Conservation (phyloP, 64 coral and sea anemone species). For the Pocillopora damicornis region DNA sequence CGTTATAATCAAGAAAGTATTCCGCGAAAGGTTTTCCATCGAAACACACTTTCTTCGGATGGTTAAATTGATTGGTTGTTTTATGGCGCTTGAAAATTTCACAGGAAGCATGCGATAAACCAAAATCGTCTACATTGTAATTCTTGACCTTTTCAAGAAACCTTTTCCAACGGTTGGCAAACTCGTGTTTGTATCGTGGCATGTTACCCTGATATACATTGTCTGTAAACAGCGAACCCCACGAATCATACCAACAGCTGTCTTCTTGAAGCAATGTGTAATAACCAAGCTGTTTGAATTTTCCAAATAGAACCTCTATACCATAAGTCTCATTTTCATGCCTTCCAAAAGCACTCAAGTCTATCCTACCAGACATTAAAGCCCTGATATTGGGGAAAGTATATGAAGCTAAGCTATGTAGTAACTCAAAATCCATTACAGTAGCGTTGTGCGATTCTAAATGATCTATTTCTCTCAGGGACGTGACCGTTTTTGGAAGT, state of each 20-base stretch:
- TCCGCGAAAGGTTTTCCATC: conserved; percentile 56
- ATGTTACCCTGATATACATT: conserved; percentile 35
- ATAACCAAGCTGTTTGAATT: conserved; percentile 51
- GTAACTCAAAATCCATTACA: conserved; percentile 67
- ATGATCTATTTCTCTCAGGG: conserved; percentile 39
- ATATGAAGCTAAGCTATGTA: conserved; percentile 64
- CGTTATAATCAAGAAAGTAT: conserved; percentile 67
- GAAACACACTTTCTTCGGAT: conserved; percentile 65
- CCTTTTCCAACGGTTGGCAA: conserved; percentile 50
- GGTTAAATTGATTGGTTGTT: conserved; percentile 75
- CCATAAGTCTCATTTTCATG: conserved; percentile 36
- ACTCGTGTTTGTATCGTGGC: conserved; percentile 44
- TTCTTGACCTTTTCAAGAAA: conserved; percentile 36
- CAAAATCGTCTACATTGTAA: conserved; percentile 71
- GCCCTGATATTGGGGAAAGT: conserved; percentile 49
- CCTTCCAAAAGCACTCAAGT: conserved; percentile 14
- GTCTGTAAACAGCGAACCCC: conserved; percentile 55
- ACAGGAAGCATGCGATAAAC: conserved; percentile 71
- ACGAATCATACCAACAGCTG: conserved; percentile 74
- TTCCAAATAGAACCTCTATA: conserved; percentile 46
- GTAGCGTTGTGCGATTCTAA: conserved; percentile 9
- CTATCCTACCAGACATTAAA: conserved; percentile 48
- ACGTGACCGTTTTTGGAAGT: conserved; percentile 43
- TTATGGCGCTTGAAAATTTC: conserved; percentile 68
- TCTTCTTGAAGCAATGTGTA: conserved; percentile 70